Evolutionary conservation across 2,888 invertebrate species (phyloP).

Genomic region (Anorthoa munda): DNA sequence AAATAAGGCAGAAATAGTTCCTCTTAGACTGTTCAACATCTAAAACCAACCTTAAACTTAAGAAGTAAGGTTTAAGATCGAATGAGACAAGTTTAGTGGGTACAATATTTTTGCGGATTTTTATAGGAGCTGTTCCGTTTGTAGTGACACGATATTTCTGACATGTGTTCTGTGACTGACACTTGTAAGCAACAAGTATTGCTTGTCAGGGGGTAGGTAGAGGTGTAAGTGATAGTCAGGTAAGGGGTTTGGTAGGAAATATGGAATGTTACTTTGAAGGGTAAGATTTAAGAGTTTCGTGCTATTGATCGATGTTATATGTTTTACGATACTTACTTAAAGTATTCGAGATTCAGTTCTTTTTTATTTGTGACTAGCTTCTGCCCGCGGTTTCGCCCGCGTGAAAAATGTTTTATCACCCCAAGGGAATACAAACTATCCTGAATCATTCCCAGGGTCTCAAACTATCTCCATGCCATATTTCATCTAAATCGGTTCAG

Average conservation of each 20-base stretch:
- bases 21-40: constrained; percentile 17
- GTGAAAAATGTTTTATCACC: too few species aligned
- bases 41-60: constrained; percentile 46
- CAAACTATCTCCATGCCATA: too few species aligned
- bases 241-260: constrained; percentile 12
- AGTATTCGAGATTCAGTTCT: not conserved
- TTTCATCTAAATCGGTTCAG: too few species aligned
- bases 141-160: constrained; percentile 67
- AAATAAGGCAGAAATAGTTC: constrained; percentile 72
- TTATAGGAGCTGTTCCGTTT: constrained; percentile 60
- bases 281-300: not conserved
- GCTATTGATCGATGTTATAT: not conserved
- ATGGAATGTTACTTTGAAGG: constrained; percentile 3
- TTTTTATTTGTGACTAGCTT: too few species aligned
- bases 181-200: constrained; percentile 67
- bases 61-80: constrained; percentile 39
- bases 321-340: not conserved
- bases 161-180: constrained; percentile 67
- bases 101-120: constrained; percentile 68
- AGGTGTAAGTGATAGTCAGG: constrained; percentile 54
- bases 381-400: too few species aligned
- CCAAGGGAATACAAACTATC: too few species aligned
- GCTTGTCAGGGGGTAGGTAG: constrained; percentile 55
- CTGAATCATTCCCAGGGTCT: too few species aligned
- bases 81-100: constrained; percentile 13